phyloP scores from a whole-genome alignment of 2,888 invertebrate species.

The Pheosia tremula region DNA sequence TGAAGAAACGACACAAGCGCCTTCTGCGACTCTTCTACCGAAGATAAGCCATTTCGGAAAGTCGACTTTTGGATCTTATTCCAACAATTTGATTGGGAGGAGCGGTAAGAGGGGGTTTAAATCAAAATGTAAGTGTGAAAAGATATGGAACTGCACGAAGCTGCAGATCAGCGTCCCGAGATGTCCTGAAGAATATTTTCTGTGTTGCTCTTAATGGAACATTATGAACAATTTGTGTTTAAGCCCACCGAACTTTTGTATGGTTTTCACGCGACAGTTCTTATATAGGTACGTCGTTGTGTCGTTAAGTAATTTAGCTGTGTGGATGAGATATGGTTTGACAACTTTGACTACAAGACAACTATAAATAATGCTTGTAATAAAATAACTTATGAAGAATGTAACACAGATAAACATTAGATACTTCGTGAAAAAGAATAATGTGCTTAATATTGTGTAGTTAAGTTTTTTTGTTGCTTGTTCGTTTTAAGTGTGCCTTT shows the following conservation, averaged over 20 bases:
- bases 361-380: no score
- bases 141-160: slow-evolving; percentile 78
- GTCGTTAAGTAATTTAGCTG: no score
- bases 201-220: slow-evolving; percentile 69
- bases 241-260: slow-evolving; percentile 32
- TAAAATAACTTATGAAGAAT: no score
- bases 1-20: slow-evolving; percentile 38
- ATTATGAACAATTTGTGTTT: slow-evolving; percentile 2
- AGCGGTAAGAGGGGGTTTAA: slow-evolving; percentile 58
- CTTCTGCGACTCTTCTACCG: slow-evolving; percentile 49
- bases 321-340: no score
- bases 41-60: slow-evolving; percentile 67
- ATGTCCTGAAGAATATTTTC: slow-evolving; percentile 76
- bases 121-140: slow-evolving; percentile 75
- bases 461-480: no score
- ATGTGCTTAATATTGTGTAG: no score
- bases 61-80: slow-evolving; percentile 37
- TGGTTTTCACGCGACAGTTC: no score
- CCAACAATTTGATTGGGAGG: slow-evolving; percentile 60
- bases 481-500: no score
- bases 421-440: no score
- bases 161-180: slow-evolving; percentile 75
- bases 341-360: no score
- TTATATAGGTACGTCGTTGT: no score
- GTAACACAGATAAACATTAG: no score